A percentile compares a stretch with the other conserved stretches of the same genome.
Conservation (phyloP, 2,888 invertebrate species). For the Cryptus viduatorius region DNA sequence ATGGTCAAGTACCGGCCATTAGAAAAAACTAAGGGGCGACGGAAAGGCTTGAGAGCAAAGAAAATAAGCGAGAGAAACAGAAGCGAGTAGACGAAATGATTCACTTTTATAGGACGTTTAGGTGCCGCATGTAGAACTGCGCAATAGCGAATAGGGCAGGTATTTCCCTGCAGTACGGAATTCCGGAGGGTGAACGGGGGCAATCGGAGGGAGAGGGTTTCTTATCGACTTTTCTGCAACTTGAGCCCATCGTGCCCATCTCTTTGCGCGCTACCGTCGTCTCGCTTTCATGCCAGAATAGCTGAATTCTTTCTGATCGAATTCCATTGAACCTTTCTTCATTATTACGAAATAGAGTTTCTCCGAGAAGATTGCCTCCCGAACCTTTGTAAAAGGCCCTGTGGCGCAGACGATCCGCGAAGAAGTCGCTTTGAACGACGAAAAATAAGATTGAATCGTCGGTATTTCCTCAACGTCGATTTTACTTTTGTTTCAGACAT, state of each 20-base stretch:
- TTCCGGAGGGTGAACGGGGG: slow-evolving; percentile 47
- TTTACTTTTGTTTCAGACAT: slow-evolving; percentile 77
- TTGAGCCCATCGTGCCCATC: slow-evolving; percentile 41
- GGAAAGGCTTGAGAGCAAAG: neutral
- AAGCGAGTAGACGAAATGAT: slow-evolving; percentile 36
- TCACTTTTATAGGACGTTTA: slow-evolving; percentile 16
- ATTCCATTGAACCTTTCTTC: slow-evolving; percentile 71
- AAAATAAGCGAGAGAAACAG: slow-evolving; percentile 40
- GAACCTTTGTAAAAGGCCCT: slow-evolving; percentile 63
- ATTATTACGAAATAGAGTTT: slow-evolving; percentile 71
- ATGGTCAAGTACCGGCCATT: slow-evolving; percentile 50
- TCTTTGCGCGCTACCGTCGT: slow-evolving; percentile 35
- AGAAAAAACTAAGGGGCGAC: slow-evolving; percentile 23
- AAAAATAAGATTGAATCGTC: slow-evolving; percentile 56
- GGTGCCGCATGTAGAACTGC: slow-evolving; percentile 21
- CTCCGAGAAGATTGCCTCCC: slow-evolving; percentile 65
- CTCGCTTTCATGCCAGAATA: slow-evolving; percentile 66
- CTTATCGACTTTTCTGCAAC: slow-evolving; percentile 65
- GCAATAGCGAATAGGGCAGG: slow-evolving; percentile 49
- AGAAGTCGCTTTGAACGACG: slow-evolving; percentile 45
- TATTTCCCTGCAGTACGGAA: slow-evolving; percentile 64
- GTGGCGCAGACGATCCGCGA: slow-evolving; percentile 20
- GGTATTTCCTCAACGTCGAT: slow-evolving; percentile 57
- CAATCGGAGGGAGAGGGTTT: neutral
- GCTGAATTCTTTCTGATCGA: slow-evolving; percentile 70